These are phyloP conservation scores for Dipus sagitta DNA, from an alignment of 2,797 vertebrate species.

Conservation along the genomic window DNA sequence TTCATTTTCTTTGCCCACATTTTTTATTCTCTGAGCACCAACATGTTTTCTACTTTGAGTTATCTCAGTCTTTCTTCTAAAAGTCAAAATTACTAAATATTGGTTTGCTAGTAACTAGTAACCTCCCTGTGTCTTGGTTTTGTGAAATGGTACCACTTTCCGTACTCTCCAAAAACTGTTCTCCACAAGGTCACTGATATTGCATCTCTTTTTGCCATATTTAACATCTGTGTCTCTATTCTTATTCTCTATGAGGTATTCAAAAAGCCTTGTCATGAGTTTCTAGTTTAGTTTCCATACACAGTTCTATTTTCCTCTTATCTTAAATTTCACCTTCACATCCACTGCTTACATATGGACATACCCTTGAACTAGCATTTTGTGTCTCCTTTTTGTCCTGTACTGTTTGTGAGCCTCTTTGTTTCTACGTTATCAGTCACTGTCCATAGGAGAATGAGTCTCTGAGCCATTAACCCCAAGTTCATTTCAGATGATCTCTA, in stretches of 20 bases:
- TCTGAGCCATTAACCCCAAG: neutral
- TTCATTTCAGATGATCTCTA: neutral
- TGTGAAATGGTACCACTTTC: neutral
- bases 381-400: neutral
- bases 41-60: neutral
- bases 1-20: neutral
- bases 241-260: neutral
- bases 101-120: neutral
- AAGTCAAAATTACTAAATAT: neutral
- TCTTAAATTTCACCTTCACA: constrained; percentile 20
- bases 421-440: neutral
- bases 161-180: neutral
- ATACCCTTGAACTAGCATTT: neutral
- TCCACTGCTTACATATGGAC: neutral
- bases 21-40: neutral
- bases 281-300: neutral
- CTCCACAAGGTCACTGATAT: neutral
- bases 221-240: neutral
- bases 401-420: neutral
- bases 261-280: neutral
- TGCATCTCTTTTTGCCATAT: neutral
- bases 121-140: neutral
- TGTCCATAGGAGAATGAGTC: neutral
- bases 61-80: neutral
- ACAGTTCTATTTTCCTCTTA: neutral